Conservation (phyloP, 30 jellyfish, hydroid and myxozoan species). For the Mastigias papua region DNA sequence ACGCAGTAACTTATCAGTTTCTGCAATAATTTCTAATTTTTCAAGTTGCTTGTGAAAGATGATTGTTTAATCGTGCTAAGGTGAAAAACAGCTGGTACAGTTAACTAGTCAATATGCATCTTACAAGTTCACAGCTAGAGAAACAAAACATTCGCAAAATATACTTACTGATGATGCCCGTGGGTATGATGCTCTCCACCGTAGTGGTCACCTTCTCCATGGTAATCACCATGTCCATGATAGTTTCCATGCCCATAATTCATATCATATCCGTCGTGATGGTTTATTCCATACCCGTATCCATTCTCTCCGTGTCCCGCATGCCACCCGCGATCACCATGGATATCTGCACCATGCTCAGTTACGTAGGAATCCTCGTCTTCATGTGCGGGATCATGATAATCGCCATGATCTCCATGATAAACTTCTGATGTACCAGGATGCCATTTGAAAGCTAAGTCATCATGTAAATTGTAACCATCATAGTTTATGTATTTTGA, state of each 20-base stretch:
- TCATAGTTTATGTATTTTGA: constrained; percentile 26
- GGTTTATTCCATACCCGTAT: constrained; percentile 28
- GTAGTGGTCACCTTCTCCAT: constrained; percentile 21
- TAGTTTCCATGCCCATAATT: constrained; percentile 63
- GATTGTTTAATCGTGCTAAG: too few species aligned
- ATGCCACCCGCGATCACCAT: constrained; percentile 77
- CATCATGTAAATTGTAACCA: constrained; percentile 58
- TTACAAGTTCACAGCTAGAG: too few species aligned
- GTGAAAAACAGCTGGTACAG: too few species aligned
- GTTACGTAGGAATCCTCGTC: constrained; percentile 19
- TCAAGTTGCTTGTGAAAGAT: too few species aligned
- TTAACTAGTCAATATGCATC: too few species aligned
- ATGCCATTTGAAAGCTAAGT: constrained; percentile 49
- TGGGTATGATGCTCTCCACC: constrained; percentile 16
- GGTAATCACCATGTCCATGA: constrained; percentile 38
- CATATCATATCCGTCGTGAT: constrained; percentile 36
- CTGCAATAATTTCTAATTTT: too few species aligned
- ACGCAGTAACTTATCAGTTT: too few species aligned
- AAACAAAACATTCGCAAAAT: too few species aligned
- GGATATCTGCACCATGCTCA: constrained; percentile 63
- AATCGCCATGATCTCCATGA: constrained; percentile 65
- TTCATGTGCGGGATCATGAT: constrained; percentile 62
- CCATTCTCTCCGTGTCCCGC: constrained; percentile 71
- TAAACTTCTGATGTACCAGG: constrained; percentile 60
- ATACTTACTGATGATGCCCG: constrained; percentile 19